phyloP scores from a whole-genome alignment of 2,888 invertebrate species.

The Neoaliturus tenellus region DNA sequence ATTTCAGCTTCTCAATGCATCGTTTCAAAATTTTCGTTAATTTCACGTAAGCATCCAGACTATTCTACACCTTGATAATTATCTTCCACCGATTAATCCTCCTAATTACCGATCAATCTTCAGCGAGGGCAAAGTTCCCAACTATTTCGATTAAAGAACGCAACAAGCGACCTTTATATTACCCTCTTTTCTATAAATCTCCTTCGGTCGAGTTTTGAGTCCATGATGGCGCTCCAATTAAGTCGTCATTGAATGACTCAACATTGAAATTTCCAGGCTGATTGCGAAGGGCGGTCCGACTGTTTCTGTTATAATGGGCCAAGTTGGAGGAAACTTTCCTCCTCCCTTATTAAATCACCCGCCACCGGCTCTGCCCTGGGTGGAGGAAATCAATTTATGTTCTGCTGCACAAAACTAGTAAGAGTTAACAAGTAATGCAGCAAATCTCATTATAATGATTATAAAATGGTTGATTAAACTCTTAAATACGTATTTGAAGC shows the following conservation, averaged over 20 bases:
- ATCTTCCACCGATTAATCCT: conserved; percentile 16
- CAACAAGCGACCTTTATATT: conserved; percentile 24
- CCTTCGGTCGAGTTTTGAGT: background rate
- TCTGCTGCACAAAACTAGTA: background rate
- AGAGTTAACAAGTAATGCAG: too few species aligned
- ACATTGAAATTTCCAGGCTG: background rate
- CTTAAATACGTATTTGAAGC: too few species aligned
- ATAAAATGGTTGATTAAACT: too few species aligned
- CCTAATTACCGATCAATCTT: conserved; percentile 5
- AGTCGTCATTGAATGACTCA: conserved; percentile 9
- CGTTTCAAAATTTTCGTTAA: too few species aligned
- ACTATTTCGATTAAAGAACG: conserved; percentile 24
- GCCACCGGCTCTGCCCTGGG: background rate
- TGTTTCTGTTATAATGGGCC: conserved; percentile 36
- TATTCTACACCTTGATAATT: too few species aligned
- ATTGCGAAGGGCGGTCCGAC: background rate
- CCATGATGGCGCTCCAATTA: background rate
- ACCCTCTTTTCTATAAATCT: conserved; percentile 30
- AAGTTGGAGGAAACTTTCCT: conserved; percentile 2
- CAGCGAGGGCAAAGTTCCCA: background rate
- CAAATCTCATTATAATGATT: too few species aligned
- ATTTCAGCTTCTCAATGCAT: too few species aligned
- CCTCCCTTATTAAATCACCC: conserved; percentile 18
- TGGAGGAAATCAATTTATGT: background rate
- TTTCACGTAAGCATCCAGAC: too few species aligned